A percentile compares a stretch with the other conserved stretches of the same genome.
Conservation (phyloP, 2,113 vertebrate species). For the Aramus guarauna region DNA sequence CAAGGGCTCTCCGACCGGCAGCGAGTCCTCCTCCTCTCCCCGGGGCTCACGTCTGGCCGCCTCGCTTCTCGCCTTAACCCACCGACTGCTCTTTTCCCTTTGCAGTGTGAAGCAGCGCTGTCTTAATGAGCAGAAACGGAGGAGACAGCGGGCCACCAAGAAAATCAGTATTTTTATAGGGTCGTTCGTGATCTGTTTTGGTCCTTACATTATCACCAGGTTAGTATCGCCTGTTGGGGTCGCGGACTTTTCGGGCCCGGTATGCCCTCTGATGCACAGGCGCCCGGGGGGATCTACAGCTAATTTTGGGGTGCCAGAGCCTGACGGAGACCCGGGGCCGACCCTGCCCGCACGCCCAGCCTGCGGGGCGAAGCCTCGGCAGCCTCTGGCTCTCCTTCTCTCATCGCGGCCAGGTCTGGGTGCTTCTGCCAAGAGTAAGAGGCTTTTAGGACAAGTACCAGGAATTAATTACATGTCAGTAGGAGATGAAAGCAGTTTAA, state of each 20-base stretch:
- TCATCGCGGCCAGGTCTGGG: background rate
- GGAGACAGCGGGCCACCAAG: conserved; percentile 73
- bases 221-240: conserved; percentile 44
- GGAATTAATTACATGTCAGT: conserved; percentile 1
- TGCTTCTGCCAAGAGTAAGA: background rate
- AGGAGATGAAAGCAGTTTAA: background rate
- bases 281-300: background rate
- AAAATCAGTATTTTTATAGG: conserved; percentile 84
- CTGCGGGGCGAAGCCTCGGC: accelerated
- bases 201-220: conserved; percentile 81
- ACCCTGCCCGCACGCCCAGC: accelerated
- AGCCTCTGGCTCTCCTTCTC: background rate
- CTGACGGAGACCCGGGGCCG: accelerated
- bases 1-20: background rate
- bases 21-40: background rate
- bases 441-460: conserved; percentile 20
- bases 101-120: conserved; percentile 81
- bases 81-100: background rate
- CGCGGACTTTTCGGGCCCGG: background rate
- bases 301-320: background rate
- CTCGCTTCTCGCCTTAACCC: background rate
- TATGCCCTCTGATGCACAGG: background rate
- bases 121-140: conserved; percentile 77
- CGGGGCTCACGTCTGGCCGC: background rate
- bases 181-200: conserved; percentile 81